Conservation (phyloP, 2,888 invertebrate species). For the Hyposoter dolosus region DNA sequence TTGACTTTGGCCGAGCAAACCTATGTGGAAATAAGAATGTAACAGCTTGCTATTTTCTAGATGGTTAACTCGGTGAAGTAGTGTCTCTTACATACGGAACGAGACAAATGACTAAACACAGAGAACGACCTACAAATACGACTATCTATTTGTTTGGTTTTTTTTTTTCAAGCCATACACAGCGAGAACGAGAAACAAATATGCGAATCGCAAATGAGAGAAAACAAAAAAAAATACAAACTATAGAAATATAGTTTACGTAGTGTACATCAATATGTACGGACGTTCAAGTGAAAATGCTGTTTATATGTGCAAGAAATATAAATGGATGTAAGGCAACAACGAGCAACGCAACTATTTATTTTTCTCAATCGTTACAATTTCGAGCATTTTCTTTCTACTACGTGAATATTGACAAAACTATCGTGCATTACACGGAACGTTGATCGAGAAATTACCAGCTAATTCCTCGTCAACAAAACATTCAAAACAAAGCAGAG, state of each 20-base stretch:
- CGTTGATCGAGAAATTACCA: neutral
- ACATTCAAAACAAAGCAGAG: neutral
- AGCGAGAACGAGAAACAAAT: conserved; percentile 27
- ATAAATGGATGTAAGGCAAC: neutral
- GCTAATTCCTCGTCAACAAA: neutral
- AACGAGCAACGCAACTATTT: neutral
- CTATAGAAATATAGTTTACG: neutral
- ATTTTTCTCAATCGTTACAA: neutral
- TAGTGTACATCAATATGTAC: neutral
- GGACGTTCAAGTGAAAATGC: neutral
- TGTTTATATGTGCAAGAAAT: neutral
- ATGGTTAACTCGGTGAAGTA: conserved; percentile 17
- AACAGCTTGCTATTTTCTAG: conserved; percentile 25
- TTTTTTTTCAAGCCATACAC: conserved; percentile 1
- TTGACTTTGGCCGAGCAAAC: conserved; percentile 37
- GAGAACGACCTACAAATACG: conserved; percentile 9
- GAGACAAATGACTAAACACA: conserved; percentile 18
- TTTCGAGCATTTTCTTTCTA: neutral
- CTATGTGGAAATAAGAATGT: neutral
- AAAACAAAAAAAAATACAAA: conserved; percentile 12
- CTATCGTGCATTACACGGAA: neutral
- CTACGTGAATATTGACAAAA: neutral
- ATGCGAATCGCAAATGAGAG: conserved; percentile 47
- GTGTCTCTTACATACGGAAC: conserved; percentile 8
- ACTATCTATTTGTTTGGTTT: conserved; percentile 22